A percentile compares a stretch with the other conserved stretches of the same genome.
phyloP scores from a whole-genome alignment of 2,797 vertebrate genomes.

The Nasua narica region DNA sequence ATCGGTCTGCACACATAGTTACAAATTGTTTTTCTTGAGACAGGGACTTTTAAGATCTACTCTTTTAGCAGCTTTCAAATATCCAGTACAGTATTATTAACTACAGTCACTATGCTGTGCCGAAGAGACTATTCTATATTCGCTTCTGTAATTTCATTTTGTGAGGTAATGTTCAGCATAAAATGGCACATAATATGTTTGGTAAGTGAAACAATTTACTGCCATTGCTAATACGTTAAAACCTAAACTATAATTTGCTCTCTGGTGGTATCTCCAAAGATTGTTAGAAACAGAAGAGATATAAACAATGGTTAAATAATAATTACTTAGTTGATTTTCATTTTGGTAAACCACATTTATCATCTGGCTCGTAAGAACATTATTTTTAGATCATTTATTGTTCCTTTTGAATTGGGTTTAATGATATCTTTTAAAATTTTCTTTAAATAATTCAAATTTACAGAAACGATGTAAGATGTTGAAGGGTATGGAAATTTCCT shows the following conservation, averaged over 20 bases:
- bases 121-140: neutral
- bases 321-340: neutral
- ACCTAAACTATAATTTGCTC: neutral
- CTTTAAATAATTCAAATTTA: neutral
- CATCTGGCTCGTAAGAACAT: neutral
- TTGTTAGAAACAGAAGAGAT: neutral
- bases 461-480: neutral
- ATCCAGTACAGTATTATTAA: neutral
- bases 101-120: neutral
- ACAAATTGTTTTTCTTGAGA: neutral
- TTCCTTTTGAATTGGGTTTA: slow-evolving; percentile 24
- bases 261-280: neutral
- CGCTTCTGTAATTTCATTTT: neutral
- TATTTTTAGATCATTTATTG: neutral
- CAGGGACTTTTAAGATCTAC: neutral
- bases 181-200: neutral
- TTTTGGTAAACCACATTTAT: neutral
- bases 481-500: neutral
- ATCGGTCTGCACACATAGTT: neutral
- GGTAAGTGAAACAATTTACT: neutral
- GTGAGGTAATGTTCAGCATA: neutral
- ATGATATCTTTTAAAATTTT: neutral
- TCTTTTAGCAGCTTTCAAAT: neutral
- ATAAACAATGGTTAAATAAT: neutral
- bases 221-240: neutral